These are phyloP conservation scores for Saguinus oedipus DNA, from an alignment of 2,797 vertebrate genomes.

Conservation along the genomic window DNA sequence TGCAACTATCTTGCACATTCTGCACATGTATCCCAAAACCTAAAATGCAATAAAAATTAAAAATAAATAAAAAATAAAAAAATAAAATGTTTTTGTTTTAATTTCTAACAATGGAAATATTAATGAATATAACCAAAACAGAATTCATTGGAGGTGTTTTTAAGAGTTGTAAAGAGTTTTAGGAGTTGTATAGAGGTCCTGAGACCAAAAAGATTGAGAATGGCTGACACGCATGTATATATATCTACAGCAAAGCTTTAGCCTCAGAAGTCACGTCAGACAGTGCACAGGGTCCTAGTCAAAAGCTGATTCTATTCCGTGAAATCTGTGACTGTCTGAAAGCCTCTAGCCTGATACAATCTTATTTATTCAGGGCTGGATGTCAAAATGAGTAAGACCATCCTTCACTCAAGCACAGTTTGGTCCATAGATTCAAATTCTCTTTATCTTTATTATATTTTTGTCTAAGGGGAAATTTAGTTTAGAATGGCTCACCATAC, in stretches of 20 bases:
- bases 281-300: neutral
- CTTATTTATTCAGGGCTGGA: neutral
- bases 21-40: too few species aligned
- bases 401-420: neutral
- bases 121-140: neutral
- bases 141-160: neutral
- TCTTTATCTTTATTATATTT: conserved; percentile 29
- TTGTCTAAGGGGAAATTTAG: conserved; percentile 58
- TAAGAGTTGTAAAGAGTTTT: neutral
- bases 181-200: neutral
- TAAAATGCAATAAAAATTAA: too few species aligned
- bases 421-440: conserved; percentile 24
- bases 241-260: neutral
- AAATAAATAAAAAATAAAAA: too few species aligned
- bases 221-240: neutral
- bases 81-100: neutral
- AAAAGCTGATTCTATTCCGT: neutral
- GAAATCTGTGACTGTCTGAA: neutral
- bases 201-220: neutral
- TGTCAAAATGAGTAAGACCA: neutral
- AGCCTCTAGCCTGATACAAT: neutral
- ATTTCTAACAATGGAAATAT: neutral
- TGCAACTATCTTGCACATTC: too few species aligned
- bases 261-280: neutral
- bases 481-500: neutral